A percentile compares a stretch with the other conserved stretches of the same genome.
Conservation (phyloP, 1,140 invertebrate species). For the Plectrocnemia conspersa region DNA sequence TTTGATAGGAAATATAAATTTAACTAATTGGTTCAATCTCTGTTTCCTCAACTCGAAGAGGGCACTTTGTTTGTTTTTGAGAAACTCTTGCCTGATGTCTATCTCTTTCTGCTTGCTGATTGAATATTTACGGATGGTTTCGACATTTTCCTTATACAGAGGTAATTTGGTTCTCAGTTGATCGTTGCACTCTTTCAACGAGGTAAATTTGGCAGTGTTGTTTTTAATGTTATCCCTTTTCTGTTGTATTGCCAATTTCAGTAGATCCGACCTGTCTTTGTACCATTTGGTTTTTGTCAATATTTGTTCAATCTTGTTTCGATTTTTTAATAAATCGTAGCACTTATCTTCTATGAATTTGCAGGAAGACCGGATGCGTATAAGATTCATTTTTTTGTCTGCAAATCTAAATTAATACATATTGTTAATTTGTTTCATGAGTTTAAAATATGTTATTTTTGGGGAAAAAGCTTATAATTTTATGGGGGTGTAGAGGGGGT, state of each 20-base stretch:
- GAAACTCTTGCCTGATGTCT: slow-evolving; percentile 31
- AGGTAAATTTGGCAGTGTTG: slow-evolving; percentile 51
- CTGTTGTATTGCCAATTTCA: slow-evolving; percentile 60
- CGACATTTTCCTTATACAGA: slow-evolving; percentile 59
- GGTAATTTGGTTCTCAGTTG: slow-evolving; percentile 55
- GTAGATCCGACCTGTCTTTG: slow-evolving; percentile 58
- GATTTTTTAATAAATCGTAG: slow-evolving; percentile 52
- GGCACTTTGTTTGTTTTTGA: slow-evolving; percentile 50
- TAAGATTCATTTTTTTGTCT: slow-evolving; percentile 60
- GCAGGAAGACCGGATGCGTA: slow-evolving; percentile 54
- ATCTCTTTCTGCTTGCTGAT: slow-evolving; percentile 50
- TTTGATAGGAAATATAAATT: slow-evolving; percentile 71
- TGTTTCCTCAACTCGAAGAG: slow-evolving; percentile 59
- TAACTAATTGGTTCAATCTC: slow-evolving; percentile 63
- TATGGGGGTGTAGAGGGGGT: too few species aligned
- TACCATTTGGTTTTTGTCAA: slow-evolving; percentile 59
- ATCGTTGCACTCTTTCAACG: slow-evolving; percentile 55
- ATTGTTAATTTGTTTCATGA: not conserved
- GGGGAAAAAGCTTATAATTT: too few species aligned
- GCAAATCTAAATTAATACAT: slow-evolving; percentile 51
- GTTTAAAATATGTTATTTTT: too few species aligned
- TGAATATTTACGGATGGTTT: slow-evolving; percentile 57
- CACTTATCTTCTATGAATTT: slow-evolving; percentile 56
- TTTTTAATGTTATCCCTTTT: slow-evolving; percentile 55
- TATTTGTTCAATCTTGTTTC: slow-evolving; percentile 57